Base-by-base conservation (phyloP, 2,113 vertebrate species). In the Sialia sialis region DNA sequence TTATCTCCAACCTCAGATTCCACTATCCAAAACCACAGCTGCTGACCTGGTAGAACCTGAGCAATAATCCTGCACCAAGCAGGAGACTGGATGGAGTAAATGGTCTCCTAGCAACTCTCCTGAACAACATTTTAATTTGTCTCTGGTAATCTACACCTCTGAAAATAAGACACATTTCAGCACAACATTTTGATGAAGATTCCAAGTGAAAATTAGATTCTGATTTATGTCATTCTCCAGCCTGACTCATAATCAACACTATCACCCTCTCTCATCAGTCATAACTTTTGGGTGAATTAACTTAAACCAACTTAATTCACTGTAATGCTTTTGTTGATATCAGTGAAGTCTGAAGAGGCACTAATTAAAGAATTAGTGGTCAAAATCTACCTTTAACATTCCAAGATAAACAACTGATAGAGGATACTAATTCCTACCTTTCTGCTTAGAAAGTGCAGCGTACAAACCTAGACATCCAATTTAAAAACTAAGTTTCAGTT, bases 1-100 rank as follows among this genome's bases (percentile, higher is more conserved):
- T 1, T 6, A 41, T 19, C 38, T 84, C 41, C 9, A 41, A 4
- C 36, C 58, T 48, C 39, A n/a, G n/a, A 49, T 7, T 46, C 22
- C 4, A 3, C 46, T 36, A 22, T 4, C 27, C n/a, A 73, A 69
- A 90, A 32, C 30, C 11, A 9, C 4, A 80, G 13, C 21, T 48
- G 26, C 20, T 69, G 30, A 25, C 20, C 21, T 54, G n/a, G 52
- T 7, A n/a, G 3, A 38, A 44, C 2, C 1, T 34, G 6, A 55
- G 39, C 60, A 79, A 11, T 4, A 34, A 18, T 20, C 36, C 62
- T 27, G 25, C n/a, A 27, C 8, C 0, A 0, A 44, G 49, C 32
- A 67, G 43, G 17, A 67, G 54, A 54, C 0, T 10, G 70, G 14
- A 36, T 27, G 23, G 46, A 63, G 49, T 44, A 66, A n/a, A 16